Percentiles rank a stretch among this genome's conserved stretches.
phyloP scores from a whole-genome alignment of 35 echinoderm and acorn worm species.

The Lytechinus variegatus region DNA sequence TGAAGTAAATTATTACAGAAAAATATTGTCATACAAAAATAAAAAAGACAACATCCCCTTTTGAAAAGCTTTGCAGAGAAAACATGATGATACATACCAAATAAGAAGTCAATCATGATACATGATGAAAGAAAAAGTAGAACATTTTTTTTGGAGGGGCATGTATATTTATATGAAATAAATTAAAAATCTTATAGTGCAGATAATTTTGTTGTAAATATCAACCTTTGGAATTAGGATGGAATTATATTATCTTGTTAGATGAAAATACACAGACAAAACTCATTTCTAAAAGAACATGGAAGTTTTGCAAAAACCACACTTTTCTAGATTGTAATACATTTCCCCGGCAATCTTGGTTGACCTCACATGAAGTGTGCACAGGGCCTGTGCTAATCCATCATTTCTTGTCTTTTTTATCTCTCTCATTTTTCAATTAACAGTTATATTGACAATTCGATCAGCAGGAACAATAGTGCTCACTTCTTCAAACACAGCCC shows the following conservation, averaged over 20 bases:
- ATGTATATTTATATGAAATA: too few relatives aligned
- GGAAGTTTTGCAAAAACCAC: not conserved
- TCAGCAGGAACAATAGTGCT: conserved; percentile 30
- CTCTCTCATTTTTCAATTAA: conserved; percentile 30
- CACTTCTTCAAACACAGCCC: conserved; percentile 36
- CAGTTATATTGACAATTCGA: conserved; percentile 41
- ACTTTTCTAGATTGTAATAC: not conserved
- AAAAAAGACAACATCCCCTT: too few relatives aligned
- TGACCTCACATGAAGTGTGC: not conserved
- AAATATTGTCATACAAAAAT: too few relatives aligned
- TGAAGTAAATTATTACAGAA: too few relatives aligned
- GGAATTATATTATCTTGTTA: too few relatives aligned
- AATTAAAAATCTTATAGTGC: too few relatives aligned
- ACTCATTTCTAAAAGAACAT: not conserved
- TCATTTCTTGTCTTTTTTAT: not conserved
- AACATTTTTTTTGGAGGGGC: too few relatives aligned
- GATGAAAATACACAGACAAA: not conserved
- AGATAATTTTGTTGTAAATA: too few relatives aligned
- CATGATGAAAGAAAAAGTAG: too few relatives aligned
- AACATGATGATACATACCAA: too few relatives aligned
- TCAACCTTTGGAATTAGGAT: not conserved
- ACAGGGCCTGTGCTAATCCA: not conserved
- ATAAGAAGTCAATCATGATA: too few relatives aligned
- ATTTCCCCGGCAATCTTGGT: not conserved
- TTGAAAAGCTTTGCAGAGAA: too few relatives aligned